Evolutionary conservation across 1,140 invertebrate species (phyloP), one percentile per base, ranked within the genome.

Genomic region (Sminthurinus signatus): DNA sequence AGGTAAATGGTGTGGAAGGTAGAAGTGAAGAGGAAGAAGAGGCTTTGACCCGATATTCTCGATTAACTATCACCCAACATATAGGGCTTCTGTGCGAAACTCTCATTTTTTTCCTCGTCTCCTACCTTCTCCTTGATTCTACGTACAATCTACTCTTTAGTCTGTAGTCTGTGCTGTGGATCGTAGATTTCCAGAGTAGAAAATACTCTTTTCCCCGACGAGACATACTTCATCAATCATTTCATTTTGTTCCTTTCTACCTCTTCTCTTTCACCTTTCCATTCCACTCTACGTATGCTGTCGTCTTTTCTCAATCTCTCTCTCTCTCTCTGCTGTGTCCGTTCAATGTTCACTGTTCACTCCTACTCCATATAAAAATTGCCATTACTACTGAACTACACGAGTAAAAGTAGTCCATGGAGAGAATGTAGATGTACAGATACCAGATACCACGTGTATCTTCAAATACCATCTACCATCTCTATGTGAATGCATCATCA

Each of bases 191-290:
- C 21, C 23, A 29, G 23, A 25, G 15, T 10, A 10, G 21, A 27
- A 21, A 27, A 54, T 54, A 3, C 28, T 17, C 28, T 27, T 17
- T 54, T 54, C 25, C 8, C 10, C 46, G 21, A 15, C 14, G 46
- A 50, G 57, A 42, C 39, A 42, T 42, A 42, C 28, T 55, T 39
- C 29, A 62, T 55, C 32, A 55, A 60, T 61, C 59, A 61, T 61
- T 32, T 31, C 46, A 28, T 23, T 52, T 36, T 29, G 17, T 31
- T 42, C 58, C 23, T 52, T 21, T 31, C 29, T 25, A 19, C 39
- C 42, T 63, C 55, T 65, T 25, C n/a, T 42, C 44, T 63, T 50
- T 56, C 29, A 31, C 52, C n/a, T 67, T 29, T 64, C 19, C 44
- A 48, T 48, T 25, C 44, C 44, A 48, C 44, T 48, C 28, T 5